phyloP scores from a whole-genome alignment of 2,888 invertebrate genomes.

The Candidula unifasciata region DNA sequence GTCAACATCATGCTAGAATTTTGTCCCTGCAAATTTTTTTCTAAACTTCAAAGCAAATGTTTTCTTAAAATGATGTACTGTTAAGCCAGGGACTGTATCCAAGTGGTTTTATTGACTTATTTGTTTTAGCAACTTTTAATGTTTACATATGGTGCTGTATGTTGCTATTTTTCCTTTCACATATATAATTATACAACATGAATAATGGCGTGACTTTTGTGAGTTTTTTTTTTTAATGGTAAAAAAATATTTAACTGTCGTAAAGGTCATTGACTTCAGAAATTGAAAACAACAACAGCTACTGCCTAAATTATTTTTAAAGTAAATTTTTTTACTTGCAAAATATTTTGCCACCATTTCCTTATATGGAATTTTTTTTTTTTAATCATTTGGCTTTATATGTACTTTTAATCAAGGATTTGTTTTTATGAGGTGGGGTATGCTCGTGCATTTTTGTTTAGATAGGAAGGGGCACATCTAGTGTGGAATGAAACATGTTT shows the following conservation, averaged over 20 bases:
- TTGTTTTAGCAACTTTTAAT: slow-evolving; percentile 4
- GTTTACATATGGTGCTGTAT: slow-evolving; percentile 51
- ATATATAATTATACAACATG: slow-evolving; percentile 38
- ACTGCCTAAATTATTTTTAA: no score
- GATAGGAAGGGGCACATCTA: neutral
- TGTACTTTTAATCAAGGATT: neutral
- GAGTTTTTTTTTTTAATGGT: neutral
- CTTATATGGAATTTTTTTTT: neutral
- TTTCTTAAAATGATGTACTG: neutral
- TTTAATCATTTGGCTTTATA: neutral
- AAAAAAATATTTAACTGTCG: slow-evolving; percentile 36
- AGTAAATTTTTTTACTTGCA: neutral
- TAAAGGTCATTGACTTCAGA: neutral
- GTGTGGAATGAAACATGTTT: no score
- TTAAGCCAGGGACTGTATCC: slow-evolving; percentile 45
- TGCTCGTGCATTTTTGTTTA: neutral
- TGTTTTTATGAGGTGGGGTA: slow-evolving; percentile 25
- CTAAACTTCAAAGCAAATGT: neutral
- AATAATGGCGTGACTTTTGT: slow-evolving; percentile 38
- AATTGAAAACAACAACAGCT: neutral
- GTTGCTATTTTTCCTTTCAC: slow-evolving; percentile 30
- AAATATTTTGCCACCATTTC: slow-evolving; percentile 24
- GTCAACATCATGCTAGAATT: no score
- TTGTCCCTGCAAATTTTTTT: no score
- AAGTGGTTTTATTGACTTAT: slow-evolving; percentile 36